Evolutionary conservation across 2,113 vertebrate species (phyloP).

Genomic region (Sapayoa aenigma): DNA sequence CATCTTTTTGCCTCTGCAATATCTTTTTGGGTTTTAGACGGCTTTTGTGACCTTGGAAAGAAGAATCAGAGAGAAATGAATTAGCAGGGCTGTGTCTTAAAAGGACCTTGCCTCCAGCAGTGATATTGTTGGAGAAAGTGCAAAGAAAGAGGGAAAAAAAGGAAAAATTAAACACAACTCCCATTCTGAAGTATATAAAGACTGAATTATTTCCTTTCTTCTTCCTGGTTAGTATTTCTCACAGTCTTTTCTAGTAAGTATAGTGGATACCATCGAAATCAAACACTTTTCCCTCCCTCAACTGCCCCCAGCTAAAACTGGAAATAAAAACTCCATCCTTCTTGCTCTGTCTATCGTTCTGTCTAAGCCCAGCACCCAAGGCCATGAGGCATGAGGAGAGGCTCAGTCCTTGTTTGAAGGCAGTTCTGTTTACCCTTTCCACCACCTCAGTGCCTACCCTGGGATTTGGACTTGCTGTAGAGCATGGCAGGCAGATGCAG

Average conservation of each 20-base stretch:
- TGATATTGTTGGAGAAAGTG: neutral
- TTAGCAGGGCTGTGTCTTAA: neutral
- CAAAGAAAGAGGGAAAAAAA: neutral
- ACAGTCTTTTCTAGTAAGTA: neutral
- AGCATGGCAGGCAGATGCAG: rapidly evolving
- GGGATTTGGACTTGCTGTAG: neutral
- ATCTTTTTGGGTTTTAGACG: neutral
- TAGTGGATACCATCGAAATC: neutral
- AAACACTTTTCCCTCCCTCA: neutral
- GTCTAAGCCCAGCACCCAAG: neutral
- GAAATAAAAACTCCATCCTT: neutral
- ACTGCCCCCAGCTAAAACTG: neutral
- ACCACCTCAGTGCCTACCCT: neutral
- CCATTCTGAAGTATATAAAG: neutral
- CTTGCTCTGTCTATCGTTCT: neutral
- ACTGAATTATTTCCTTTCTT: constrained; percentile 7
- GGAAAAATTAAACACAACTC: neutral
- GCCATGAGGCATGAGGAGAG: neutral
- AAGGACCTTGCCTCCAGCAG: neutral
- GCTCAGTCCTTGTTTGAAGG: neutral
- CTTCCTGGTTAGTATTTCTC: neutral
- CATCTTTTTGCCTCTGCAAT: neutral
- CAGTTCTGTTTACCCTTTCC: neutral
- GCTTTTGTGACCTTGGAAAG: constrained; percentile 4
- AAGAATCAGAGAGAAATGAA: neutral